Evolutionary conservation across 1,140 invertebrate genomes (phyloP), one percentile per base, ranked within the genome.

Genomic region (Homalodisca vitripennis): DNA sequence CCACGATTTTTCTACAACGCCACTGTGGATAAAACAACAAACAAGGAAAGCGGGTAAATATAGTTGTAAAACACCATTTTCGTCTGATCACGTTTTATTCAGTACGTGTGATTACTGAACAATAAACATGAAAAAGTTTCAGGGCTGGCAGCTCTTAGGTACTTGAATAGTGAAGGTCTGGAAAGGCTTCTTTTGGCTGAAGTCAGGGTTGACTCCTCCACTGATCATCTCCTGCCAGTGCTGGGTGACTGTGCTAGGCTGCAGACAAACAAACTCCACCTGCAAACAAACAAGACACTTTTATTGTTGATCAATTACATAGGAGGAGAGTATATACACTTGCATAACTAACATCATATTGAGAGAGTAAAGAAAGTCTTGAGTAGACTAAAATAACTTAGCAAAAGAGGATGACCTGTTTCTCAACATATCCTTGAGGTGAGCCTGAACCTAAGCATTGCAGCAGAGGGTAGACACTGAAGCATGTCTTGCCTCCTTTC

Each of bases 191-290:
- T 73, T 73, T 27, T 73, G 47, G 24, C 22, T 41, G 65, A 73
- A 71, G 30, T 73, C 67, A 53, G 85, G 86, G 73, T 81, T 87
- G 41, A 81, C 78, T 6, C 87, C 87, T 65, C 80, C 79, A 53
- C 79, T 80, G 67, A 86, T 85, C 74, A 84, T 80, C 1, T 73
- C 55, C 79, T 84, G 72, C 81, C 14, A 81, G 2, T 77, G 67
- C 10, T 78, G 68, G 70, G 83, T 79, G 27, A 80, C 72, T 3
- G 77, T 72, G 66, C 78, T 73, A 13, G 79, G 78, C 0, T 82
- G 72, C 34, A 79, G 73, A 74, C 87, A 89, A 27, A 84, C 79
- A 1, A 84, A 84, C 20, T 82, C 74, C n/a, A n/a, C n/a, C n/a
- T n/a, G n/a, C n/a, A n/a, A 17, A 41, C 26, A 84, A 80, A 0